A percentile compares a stretch with the other conserved stretches of the same genome.
Conservation (phyloP, 2,113 vertebrate genomes). For the Proteles cristata region DNA sequence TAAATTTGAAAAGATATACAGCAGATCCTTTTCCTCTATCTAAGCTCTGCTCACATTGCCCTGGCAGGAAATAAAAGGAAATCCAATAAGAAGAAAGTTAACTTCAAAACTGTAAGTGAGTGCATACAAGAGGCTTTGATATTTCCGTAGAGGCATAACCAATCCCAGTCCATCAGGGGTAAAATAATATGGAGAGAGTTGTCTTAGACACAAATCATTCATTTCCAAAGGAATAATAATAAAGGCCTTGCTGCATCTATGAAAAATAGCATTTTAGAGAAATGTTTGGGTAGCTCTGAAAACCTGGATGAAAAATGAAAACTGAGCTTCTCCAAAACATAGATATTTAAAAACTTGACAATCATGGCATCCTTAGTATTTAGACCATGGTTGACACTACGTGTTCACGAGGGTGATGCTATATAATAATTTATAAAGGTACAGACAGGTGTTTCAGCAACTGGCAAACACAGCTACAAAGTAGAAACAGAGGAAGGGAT, state of each 20-base stretch:
- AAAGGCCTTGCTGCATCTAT: background rate
- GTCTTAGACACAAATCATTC: conserved; percentile 58
- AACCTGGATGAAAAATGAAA: background rate
- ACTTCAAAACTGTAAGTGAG: conserved; percentile 71
- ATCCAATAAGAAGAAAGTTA: conserved; percentile 78
- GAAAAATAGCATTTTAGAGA: conserved; percentile 48
- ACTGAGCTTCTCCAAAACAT: background rate
- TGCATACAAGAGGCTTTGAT: conserved; percentile 61
- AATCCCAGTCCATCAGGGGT: conserved; percentile 33
- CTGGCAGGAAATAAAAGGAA: conserved; percentile 82
- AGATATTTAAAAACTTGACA: conserved; percentile 18
- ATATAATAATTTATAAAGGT: background rate
- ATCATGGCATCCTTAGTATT: background rate
- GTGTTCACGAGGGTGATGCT: background rate
- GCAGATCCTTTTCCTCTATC: conserved; percentile 71
- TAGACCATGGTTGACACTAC: background rate
- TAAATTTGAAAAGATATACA: conserved; percentile 83
- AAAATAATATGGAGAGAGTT: conserved; percentile 52
- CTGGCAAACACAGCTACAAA: background rate
- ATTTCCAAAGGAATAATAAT: conserved; percentile 55
- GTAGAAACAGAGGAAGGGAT: background rate
- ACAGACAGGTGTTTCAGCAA: background rate
- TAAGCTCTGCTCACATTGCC: conserved; percentile 69
- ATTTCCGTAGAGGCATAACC: conserved; percentile 55
- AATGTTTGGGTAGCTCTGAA: conserved; percentile 41